Evolutionary conservation across 2,797 vertebrate species (phyloP).

Genomic region (Hydrophis major): DNA sequence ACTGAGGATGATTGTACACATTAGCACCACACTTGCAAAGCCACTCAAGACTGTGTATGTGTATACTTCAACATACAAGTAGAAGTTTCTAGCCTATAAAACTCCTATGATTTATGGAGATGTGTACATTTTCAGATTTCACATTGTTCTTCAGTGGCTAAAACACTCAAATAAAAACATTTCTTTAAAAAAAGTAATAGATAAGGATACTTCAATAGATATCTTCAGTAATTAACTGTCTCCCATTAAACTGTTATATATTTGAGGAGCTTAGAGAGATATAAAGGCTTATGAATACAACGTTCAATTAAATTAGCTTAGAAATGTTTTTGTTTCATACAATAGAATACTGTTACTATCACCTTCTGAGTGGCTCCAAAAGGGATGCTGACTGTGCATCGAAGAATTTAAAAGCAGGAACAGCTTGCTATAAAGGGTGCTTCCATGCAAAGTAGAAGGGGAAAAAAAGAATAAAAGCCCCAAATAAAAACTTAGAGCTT

Average conservation of each 20-base stretch:
- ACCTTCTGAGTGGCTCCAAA: constrained; percentile 80
- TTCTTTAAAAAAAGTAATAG: background rate
- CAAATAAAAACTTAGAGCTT: constrained; percentile 90
- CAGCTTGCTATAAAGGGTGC: constrained; percentile 83
- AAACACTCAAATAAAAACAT: background rate
- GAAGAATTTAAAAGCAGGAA: constrained; percentile 74
- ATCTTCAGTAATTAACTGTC: background rate
- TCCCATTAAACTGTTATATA: background rate
- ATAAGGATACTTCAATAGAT: background rate
- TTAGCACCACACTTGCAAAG: constrained; percentile 76
- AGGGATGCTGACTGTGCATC: constrained; percentile 89
- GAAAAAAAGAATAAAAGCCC: constrained; percentile 59
- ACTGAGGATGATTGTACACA: constrained; percentile 72
- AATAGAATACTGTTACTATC: constrained; percentile 10
- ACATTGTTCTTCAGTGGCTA: background rate
- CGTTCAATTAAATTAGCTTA: background rate
- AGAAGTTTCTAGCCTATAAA: constrained; percentile 15
- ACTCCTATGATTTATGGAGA: background rate
- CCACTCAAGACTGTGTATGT: constrained; percentile 75
- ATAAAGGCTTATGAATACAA: background rate
- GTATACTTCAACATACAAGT: constrained; percentile 43
- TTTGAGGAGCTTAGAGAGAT: background rate
- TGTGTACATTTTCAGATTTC: background rate
- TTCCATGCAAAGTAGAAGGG: constrained; percentile 90
- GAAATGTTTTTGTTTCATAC: background rate